phyloP scores from a whole-genome alignment of 1,140 invertebrate species.

The Anastatus disparis region DNA sequence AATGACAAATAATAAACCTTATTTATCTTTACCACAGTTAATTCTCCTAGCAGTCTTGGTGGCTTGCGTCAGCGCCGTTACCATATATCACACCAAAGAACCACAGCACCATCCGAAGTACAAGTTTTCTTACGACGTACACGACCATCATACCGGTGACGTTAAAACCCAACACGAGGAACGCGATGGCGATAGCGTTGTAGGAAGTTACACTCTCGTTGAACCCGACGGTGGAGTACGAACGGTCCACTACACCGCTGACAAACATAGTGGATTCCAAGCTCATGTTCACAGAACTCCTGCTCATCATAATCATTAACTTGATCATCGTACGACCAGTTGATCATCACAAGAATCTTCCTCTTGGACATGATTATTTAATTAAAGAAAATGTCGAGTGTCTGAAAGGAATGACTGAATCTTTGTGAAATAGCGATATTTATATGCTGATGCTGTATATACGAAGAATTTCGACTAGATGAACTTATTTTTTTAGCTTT shows the following conservation, averaged over 20 bases:
- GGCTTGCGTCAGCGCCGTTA: no score
- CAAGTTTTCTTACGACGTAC: slow-evolving; percentile 43
- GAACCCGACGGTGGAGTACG: slow-evolving; percentile 49
- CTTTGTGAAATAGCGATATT: no score
- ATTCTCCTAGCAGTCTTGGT: slow-evolving; percentile 61
- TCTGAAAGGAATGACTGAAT: no score
- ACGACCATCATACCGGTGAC: slow-evolving; percentile 51
- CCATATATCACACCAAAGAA: slow-evolving; percentile 41
- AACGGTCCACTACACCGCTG: slow-evolving; percentile 58
- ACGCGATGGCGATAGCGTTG: slow-evolving; percentile 41
- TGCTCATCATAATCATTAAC: background rate
- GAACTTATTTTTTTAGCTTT: no score
- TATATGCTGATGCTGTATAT: no score
- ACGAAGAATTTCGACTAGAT: no score
- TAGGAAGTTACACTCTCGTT: slow-evolving; percentile 47
- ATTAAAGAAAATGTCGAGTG: no score
- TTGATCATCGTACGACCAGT: no score
- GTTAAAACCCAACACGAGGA: slow-evolving; percentile 49
- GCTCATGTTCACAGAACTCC: slow-evolving; percentile 47
- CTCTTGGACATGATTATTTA: no score
- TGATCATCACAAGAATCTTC: no score
- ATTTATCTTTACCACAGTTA: no score
- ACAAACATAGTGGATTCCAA: slow-evolving; percentile 57
- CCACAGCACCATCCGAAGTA: slow-evolving; percentile 41
- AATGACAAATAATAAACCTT: no score